A percentile compares a stretch with the other conserved stretches of the same genome.
These are phyloP conservation scores for Miniopterus natalensis DNA, from an alignment of 2,113 vertebrate species.

Conservation along the genomic window DNA sequence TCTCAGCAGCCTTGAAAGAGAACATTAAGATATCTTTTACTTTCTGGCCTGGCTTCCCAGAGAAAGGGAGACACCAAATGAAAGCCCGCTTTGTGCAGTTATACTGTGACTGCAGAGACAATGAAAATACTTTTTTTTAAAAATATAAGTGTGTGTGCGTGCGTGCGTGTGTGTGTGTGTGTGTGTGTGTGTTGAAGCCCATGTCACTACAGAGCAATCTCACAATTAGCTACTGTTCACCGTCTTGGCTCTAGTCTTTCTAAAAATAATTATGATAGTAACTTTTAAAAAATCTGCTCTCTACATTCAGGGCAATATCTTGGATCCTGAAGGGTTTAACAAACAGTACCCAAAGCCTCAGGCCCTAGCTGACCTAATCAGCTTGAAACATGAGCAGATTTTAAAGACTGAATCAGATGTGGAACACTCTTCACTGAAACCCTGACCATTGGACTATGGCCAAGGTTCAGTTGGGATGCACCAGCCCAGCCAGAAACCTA, in stretches of 20 bases:
- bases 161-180: slow-evolving; percentile 62
- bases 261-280: slow-evolving; percentile 74
- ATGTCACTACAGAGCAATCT: slow-evolving; percentile 78
- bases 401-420: slow-evolving; percentile 68
- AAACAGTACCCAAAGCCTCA: slow-evolving; percentile 45
- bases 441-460: slow-evolving; percentile 28
- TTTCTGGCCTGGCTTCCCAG: slow-evolving; percentile 83
- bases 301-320: slow-evolving; percentile 64
- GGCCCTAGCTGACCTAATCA: slow-evolving; percentile 64
- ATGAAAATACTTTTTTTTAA: slow-evolving; percentile 76
- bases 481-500: background rate
- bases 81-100: slow-evolving; percentile 88
- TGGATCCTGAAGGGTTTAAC: slow-evolving; percentile 69
- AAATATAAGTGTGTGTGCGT: background rate
- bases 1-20: slow-evolving; percentile 85
- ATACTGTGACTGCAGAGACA: slow-evolving; percentile 83
- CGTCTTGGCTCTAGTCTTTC: slow-evolving; percentile 79
- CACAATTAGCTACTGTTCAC: slow-evolving; percentile 86
- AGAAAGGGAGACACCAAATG: slow-evolving; percentile 81
- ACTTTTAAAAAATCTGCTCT: slow-evolving; percentile 65
- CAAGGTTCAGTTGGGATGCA: slow-evolving; percentile 40
- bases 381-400: slow-evolving; percentile 68
- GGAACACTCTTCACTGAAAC: slow-evolving; percentile 42
- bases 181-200: slow-evolving; percentile 62
- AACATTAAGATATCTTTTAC: slow-evolving; percentile 90